These are phyloP conservation scores for Lepidotrigona ventralis DNA, from an alignment of 1,140 invertebrate genomes.

Conservation along the genomic window DNA sequence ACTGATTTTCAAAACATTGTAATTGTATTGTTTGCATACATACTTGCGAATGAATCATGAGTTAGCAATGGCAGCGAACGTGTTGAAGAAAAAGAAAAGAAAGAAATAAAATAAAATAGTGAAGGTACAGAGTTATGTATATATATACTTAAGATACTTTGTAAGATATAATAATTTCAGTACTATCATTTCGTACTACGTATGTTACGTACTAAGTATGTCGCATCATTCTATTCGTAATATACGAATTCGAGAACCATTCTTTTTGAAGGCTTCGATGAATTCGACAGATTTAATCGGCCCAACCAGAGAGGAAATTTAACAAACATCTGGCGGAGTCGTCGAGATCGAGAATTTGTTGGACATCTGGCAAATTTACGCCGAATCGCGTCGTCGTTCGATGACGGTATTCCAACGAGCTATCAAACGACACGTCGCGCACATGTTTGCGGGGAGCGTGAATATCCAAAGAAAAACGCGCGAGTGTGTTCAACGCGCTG, in stretches of 20 bases:
- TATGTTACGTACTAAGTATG: no score
- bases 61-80: neutral
- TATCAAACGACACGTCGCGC: slow-evolving; percentile 17
- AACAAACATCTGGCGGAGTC: neutral
- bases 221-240: neutral
- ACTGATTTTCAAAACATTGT: no score
- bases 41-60: no score
- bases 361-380: slow-evolving; percentile 4
- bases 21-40: no score
- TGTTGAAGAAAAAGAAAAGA: neutral
- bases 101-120: neutral
- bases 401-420: neutral
- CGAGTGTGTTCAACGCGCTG: neutral
- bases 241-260: neutral
- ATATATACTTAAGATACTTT: neutral
- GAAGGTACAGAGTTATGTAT: neutral
- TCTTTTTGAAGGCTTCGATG: neutral
- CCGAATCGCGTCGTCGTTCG: neutral
- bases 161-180: neutral
- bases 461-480: neutral
- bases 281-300: neutral
- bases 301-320: neutral
- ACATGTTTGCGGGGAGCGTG: neutral
- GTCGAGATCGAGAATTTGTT: neutral
- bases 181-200: neutral